Base-by-base conservation (phyloP, 2,113 vertebrate genomes). In the Oncorhynchus mykiss region DNA sequence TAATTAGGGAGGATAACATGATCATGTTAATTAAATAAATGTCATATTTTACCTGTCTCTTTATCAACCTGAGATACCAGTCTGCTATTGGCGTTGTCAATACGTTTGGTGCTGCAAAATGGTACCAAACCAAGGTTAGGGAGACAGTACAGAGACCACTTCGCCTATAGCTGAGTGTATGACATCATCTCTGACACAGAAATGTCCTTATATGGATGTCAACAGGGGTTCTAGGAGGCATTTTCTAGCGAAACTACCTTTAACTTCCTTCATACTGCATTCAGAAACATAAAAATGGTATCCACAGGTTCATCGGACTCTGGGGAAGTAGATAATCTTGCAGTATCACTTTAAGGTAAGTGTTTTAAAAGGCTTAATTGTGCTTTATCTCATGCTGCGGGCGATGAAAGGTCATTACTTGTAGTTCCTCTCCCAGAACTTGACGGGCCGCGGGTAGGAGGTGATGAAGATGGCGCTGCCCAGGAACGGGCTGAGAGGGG, bases 391-490 rank as follows among this genome's bases (percentile, higher is more conserved):
- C 22, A 9, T 24, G 62, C 6, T 29, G 65, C 0, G 25, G 24
- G 31, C 20, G 11, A 31, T 59, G 13, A 9, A 68, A 27, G 8
- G 5, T 31, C 97, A 45, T 97, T 95, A 99, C 98, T 98, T 99
- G 92, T 99, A 99, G 88, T 96, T 96, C 77, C 96, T 94, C 88
- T 99, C 98, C 98, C 98, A 99, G 93, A 98, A 99, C 85, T 96
- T 98, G 82, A 98, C 79, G 0, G 98, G 97, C 74, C 97, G 93
- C 34, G 94, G 96, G 0, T 99, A 99, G 0, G 98, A 99, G 1
- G 96, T 95, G 60, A 99, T 94, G 86, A 99, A 99, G 88, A 99
- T 96, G 87, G 98, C 97, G 0, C 98, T 99, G 64, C 98, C 98
- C 12, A 99, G 95, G 86, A 99, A 99, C 0, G 98, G 98, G 84